Conservation (phyloP, 1,140 invertebrate genomes). For the Zaprionus africanus region DNA sequence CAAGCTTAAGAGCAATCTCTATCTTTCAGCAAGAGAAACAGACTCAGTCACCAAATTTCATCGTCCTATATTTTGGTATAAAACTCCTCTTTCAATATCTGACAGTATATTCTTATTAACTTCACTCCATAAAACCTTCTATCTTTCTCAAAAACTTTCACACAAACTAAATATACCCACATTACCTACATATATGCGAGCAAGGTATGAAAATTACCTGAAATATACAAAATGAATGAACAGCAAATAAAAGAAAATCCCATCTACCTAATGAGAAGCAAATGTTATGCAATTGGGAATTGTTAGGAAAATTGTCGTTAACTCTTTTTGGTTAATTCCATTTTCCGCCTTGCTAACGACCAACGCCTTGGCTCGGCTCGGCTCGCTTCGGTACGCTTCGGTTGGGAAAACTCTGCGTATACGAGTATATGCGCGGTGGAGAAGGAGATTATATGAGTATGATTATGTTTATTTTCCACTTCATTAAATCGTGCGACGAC, state of each 20-base stretch:
- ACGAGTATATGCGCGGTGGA: neutral
- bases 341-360: constrained; percentile 62
- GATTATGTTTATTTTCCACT: constrained; percentile 79
- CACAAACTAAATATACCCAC: neutral
- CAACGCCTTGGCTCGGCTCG: neutral
- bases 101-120: no score
- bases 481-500: constrained; percentile 73
- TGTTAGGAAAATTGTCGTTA: constrained; percentile 63
- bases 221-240: constrained; percentile 2
- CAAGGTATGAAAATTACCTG: neutral
- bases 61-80: no score
- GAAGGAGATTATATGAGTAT: constrained; percentile 46
- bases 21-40: no score
- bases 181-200: neutral
- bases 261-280: constrained; percentile 18
- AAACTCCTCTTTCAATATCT: no score
- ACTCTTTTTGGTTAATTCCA: constrained; percentile 60
- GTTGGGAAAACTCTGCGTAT: constrained; percentile 4
- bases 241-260: neutral
- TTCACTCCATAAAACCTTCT: no score
- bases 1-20: no score
- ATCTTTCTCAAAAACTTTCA: neutral
- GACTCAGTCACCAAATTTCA: no score
- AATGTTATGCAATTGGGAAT: constrained; percentile 55
- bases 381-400: no score